phyloP scores from a whole-genome alignment of 2,113 vertebrate genomes.

The Pseudois nayaur region DNA sequence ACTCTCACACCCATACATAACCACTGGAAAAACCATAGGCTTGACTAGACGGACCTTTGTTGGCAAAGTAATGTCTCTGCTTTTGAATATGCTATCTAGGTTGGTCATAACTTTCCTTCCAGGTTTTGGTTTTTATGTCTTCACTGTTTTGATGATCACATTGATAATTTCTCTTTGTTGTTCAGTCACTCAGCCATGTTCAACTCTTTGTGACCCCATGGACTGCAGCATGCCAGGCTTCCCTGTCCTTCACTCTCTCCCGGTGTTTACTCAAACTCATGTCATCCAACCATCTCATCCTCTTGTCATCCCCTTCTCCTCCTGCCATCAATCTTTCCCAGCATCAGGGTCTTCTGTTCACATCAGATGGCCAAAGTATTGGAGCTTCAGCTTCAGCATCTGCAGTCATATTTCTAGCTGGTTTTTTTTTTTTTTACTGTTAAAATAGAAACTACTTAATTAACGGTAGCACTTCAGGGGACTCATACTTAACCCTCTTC shows the following conservation, averaged over 20 bases:
- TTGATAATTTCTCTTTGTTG: not conserved
- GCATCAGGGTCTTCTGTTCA: not conserved
- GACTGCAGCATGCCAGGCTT: not conserved
- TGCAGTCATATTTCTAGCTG: not conserved
- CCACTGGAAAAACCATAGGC: too few relatives aligned
- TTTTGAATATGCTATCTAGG: too few relatives aligned
- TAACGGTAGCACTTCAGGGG: not conserved
- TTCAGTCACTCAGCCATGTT: not conserved
- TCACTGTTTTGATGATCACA: not conserved
- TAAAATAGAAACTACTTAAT: conserved; percentile 19
- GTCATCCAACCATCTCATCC: not conserved
- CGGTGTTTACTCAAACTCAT: not conserved
- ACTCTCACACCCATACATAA: too few relatives aligned
- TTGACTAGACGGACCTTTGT: too few relatives aligned
- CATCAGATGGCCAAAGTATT: not conserved
- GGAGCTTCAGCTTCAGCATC: not conserved
- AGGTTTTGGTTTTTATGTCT: not conserved
- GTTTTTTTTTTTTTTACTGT: not conserved
- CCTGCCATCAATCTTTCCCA: not conserved
- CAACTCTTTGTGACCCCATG: not conserved
- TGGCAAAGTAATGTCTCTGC: too few relatives aligned
- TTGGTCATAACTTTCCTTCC: too few relatives aligned
- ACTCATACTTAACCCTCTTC: not conserved
- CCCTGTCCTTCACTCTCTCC: not conserved
- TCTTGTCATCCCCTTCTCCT: not conserved